Evolutionary conservation across 2,888 invertebrate genomes (phyloP).

Genomic region (Gibbula magus): DNA sequence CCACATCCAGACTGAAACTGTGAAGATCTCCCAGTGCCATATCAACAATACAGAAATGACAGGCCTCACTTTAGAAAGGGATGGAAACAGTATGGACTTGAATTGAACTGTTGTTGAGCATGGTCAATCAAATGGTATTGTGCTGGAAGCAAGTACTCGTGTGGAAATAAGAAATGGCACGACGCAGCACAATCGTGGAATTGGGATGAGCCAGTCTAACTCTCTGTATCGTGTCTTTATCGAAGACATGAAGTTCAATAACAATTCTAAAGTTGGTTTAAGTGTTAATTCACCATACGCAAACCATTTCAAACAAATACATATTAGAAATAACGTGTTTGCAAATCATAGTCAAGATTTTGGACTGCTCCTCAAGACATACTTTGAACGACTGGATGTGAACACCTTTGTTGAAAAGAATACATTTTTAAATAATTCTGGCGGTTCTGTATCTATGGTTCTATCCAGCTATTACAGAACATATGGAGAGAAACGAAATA

Average conservation of each 20-base stretch:
- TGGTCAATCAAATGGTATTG: neutral
- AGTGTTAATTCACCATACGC: neutral
- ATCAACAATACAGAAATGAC: constrained; percentile 6
- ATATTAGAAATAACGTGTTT: neutral
- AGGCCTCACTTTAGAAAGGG: neutral
- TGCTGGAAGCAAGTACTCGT: neutral
- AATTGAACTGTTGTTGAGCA: constrained; percentile 2
- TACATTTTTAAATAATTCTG: neutral
- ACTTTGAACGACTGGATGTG: too few relatives aligned
- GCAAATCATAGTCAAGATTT: neutral
- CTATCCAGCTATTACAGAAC: neutral
- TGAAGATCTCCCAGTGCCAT: neutral
- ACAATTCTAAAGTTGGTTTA: neutral
- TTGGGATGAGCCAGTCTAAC: neutral
- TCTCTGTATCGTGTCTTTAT: neutral
- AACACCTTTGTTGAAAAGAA: neutral
- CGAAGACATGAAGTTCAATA: neutral
- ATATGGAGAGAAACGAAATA: too few relatives aligned
- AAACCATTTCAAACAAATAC: neutral
- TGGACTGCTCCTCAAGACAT: neutral
- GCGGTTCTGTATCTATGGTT: too few relatives aligned
- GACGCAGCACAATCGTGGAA: neutral
- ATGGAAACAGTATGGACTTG: neutral
- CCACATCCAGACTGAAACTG: neutral
- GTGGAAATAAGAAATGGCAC: neutral